Base-by-base conservation (phyloP, 2,888 invertebrate genomes). In the Mythimna vitellina region DNA sequence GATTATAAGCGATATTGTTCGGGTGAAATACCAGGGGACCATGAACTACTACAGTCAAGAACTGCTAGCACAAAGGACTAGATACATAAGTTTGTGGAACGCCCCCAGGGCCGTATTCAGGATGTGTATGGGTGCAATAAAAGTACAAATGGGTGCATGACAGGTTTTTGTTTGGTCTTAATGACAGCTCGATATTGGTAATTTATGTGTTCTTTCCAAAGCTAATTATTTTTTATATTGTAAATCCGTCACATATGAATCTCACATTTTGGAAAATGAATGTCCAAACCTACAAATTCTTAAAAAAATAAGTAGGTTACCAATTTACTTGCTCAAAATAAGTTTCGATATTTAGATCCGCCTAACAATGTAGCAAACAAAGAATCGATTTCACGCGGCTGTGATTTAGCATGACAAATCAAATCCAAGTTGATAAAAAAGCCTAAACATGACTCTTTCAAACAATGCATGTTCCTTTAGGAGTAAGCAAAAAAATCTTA, bases 401-500 rank as follows among this genome's bases (percentile, higher is more conserved):
- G 68, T 73, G 57, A 72, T 38, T 49, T 53, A 20, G 5, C 17
- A 74, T 42, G 35, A 57, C 46, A 65, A 68, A 65, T 14, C 32
- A 56, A 62, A 57, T 58, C 49, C 8, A 17, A 54, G 22, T 29
- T 65, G 65, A n/a, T n/a, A 66, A 72, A 64, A 64, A 80, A 67
- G 35, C 66, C 35, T 49, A 25, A 56, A 25, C 51, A 54, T 42
- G 57, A 67, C 35, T 73, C 35, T 73, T 62, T 56, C 53, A 67
- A 46, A 76, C 65, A 81, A 82, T 58, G 73, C 82, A 70, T 77
- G 73, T 82, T 83, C 82, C 83, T 80, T 67, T 80, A 83, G 25
- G 56, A 54, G 38, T 70, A 66, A 79, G 82, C 65, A 67, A 77
- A 77, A 73, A 51, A 38, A 29, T n/a, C 17, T 42, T 10, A 60